Conservation (phyloP, 2,113 vertebrate genomes). For the Paramormyrops kingsleyae region DNA sequence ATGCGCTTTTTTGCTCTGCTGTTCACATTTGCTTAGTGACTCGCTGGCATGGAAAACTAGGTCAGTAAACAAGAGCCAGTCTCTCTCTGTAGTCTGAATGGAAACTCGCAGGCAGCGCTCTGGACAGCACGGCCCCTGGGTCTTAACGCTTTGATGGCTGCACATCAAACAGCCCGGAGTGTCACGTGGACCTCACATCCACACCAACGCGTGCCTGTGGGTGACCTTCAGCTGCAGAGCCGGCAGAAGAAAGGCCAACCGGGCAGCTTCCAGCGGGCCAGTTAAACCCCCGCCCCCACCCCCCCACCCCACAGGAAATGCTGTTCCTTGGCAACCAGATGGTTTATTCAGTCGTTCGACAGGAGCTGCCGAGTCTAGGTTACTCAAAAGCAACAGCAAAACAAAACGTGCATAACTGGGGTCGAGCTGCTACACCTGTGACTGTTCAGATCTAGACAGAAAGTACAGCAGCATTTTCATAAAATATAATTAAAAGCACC, state of each 20-base stretch:
- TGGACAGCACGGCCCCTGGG: background rate
- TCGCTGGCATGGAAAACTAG: constrained; percentile 32
- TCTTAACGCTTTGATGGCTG: constrained; percentile 24
- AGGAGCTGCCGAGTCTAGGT: background rate
- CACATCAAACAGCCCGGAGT: constrained; percentile 1
- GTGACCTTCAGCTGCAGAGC: constrained; percentile 3
- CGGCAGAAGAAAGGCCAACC: background rate
- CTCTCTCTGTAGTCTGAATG: constrained; percentile 12
- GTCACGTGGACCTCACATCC: background rate
- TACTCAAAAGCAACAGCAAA: background rate
- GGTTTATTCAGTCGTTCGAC: constrained; percentile 1
- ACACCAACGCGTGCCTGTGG: background rate
- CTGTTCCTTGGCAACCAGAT: background rate
- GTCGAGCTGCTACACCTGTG: background rate
- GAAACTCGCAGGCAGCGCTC: constrained; percentile 19
- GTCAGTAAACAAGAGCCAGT: constrained; percentile 33
- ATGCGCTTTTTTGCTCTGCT: constrained; percentile 21
- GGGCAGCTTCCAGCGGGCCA: background rate
- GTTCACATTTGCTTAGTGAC: constrained; percentile 29
- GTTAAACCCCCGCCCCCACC: background rate
- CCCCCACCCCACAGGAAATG: background rate
- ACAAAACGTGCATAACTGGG: background rate
- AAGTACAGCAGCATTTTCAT: background rate
- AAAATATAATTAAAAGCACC: background rate
- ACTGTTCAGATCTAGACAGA: background rate